These are phyloP conservation scores for Ancistrus triradiatus DNA, from an alignment of 2,113 vertebrate species.

Conservation along the genomic window DNA sequence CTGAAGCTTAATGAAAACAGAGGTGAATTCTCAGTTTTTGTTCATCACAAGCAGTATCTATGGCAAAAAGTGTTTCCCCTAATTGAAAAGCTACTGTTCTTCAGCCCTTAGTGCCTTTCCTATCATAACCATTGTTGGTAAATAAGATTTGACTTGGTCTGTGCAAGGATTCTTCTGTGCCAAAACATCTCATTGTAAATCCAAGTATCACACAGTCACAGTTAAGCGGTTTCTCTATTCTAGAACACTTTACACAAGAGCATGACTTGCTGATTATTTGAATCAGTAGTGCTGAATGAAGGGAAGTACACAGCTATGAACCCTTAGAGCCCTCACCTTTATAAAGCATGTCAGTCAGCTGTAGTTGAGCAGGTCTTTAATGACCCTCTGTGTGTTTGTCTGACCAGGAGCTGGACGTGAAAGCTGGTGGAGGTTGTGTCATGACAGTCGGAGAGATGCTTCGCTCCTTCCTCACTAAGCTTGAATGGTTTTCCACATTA, in stretches of 20 bases:
- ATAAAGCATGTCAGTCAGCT: not conserved
- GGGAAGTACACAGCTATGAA: no score
- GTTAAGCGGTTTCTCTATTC: no score
- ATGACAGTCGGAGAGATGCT: slow-evolving; percentile 98
- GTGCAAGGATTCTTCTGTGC: no score
- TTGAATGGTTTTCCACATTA: slow-evolving; percentile 97
- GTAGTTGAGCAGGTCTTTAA: slow-evolving; percentile 17
- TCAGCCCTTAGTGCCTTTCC: not conserved
- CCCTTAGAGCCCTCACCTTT: not conserved
- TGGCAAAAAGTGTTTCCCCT: not conserved
- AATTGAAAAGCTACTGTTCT: not conserved
- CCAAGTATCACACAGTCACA: no score
- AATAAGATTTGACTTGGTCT: no score
- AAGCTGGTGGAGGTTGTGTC: slow-evolving; percentile 93
- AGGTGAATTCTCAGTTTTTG: slow-evolving; percentile 76
- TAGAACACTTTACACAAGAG: no score
- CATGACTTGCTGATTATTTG: no score
- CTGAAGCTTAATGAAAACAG: slow-evolving; percentile 74
- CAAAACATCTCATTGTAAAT: no score
- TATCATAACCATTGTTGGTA: not conserved
- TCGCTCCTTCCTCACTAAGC: slow-evolving; percentile 94
- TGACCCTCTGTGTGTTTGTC: slow-evolving; percentile 49
- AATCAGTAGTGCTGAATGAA: no score
- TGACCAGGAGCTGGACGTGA: slow-evolving; percentile 92
- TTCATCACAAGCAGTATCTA: slow-evolving; percentile 72